phyloP scores from a whole-genome alignment of 2,797 vertebrate genomes.

The Helostoma temminkii region DNA sequence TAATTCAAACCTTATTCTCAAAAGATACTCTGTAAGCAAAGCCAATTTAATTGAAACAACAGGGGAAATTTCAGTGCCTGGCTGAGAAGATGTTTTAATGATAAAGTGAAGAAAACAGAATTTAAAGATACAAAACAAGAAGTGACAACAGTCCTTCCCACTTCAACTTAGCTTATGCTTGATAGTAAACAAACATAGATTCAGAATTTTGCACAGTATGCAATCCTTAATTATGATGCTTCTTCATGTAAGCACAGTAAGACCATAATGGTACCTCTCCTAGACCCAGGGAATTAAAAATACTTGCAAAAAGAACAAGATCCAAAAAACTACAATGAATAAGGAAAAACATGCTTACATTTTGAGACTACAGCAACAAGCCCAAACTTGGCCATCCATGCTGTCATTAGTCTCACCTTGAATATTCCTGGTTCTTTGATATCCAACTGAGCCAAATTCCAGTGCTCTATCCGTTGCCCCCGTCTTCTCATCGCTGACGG shows the following conservation, averaged over 20 bases:
- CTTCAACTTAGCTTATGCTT: background rate
- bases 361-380: background rate
- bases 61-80: slow-evolving; percentile 26
- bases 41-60: slow-evolving; percentile 49
- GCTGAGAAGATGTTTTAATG: slow-evolving; percentile 9
- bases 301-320: no score
- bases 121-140: slow-evolving; percentile 20
- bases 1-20: slow-evolving; percentile 40
- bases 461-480: slow-evolving; percentile 72
- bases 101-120: background rate
- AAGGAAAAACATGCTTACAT: background rate
- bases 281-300: background rate
- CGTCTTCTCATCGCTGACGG: slow-evolving; percentile 71
- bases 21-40: slow-evolving; percentile 28
- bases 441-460: slow-evolving; percentile 87
- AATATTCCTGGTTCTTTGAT: slow-evolving; percentile 94
- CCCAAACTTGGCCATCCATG: background rate
- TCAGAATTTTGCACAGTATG: background rate
- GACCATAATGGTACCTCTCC: background rate
- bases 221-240: background rate
- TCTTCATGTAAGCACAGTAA: background rate
- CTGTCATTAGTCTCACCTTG: slow-evolving; percentile 87
- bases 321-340: background rate
- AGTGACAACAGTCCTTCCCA: background rate
- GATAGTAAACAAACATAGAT: slow-evolving; percentile 7